Evolutionary conservation across 2,797 vertebrate species (phyloP).

Genomic region (Lagocephalus sceleratus): DNA sequence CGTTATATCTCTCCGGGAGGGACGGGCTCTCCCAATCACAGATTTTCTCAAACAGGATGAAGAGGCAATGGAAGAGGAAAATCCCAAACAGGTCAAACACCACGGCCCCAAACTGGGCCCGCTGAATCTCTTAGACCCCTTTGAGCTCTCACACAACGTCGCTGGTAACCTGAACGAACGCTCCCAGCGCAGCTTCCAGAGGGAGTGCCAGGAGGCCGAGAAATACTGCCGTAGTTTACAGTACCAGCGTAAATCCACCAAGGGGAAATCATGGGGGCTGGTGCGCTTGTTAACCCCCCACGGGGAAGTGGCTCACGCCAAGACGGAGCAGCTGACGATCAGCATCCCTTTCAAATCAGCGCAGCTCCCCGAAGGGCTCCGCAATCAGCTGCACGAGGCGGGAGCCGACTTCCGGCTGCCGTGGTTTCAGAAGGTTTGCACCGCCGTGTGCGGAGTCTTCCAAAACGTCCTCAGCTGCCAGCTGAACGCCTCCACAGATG

Average conservation of each 20-base stretch:
- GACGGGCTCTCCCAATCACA: slow-evolving; percentile 68
- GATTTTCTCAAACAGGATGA: slow-evolving; percentile 57
- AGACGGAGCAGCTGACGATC: slow-evolving; percentile 50
- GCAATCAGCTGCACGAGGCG: slow-evolving; percentile 48
- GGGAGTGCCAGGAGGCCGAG: slow-evolving; percentile 79
- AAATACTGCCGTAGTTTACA: slow-evolving; percentile 88
- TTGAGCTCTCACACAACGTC: slow-evolving; percentile 90
- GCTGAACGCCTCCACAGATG: slow-evolving; percentile 44
- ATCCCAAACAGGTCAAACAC: slow-evolving; percentile 11
- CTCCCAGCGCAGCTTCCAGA: slow-evolving; percentile 72
- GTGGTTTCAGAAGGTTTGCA: slow-evolving; percentile 73
- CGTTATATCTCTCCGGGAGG: slow-evolving; percentile 79
- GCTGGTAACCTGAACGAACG: slow-evolving; percentile 84
- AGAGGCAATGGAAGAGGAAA: slow-evolving; percentile 30
- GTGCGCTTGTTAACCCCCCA: slow-evolving; percentile 81
- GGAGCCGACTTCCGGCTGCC: slow-evolving; percentile 62
- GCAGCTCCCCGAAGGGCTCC: slow-evolving; percentile 55
- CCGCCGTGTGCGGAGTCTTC: slow-evolving; percentile 67
- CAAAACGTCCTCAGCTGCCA: slow-evolving; percentile 75
- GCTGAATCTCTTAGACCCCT: slow-evolving; percentile 89
- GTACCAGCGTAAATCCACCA: slow-evolving; percentile 80
- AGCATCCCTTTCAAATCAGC: slow-evolving; percentile 69
- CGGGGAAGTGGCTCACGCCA: slow-evolving; percentile 17
- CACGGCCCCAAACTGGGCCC: slow-evolving; percentile 69
- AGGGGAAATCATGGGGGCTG: slow-evolving; percentile 87